Evolutionary conservation across 2,113 vertebrate species (phyloP).

Genomic region (Picathartes gymnocephalus): DNA sequence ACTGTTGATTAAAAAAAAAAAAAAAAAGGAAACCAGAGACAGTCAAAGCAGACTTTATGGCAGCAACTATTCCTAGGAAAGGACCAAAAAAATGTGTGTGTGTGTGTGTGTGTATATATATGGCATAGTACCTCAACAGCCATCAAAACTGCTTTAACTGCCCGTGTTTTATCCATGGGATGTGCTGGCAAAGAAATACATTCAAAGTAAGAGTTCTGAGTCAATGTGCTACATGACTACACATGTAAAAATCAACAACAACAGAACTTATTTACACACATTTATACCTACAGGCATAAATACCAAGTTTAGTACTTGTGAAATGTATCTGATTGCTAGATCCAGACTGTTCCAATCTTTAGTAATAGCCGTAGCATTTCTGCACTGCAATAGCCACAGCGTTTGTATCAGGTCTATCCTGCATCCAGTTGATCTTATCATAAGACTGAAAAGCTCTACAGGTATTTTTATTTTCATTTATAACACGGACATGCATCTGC

Average conservation of each 20-base stretch:
- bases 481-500: rapidly evolving
- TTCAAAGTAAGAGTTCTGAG: slow-evolving; percentile 11
- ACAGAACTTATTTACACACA: not conserved
- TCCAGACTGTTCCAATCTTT: not conserved
- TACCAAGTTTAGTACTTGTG: slow-evolving; percentile 16
- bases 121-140: not conserved
- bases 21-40: not conserved
- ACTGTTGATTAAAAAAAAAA: not conserved
- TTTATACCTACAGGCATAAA: not conserved
- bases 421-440: not conserved
- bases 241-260: not conserved
- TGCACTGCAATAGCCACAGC: not conserved
- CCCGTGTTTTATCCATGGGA: not conserved
- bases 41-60: not conserved
- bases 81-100: not conserved
- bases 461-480: not conserved
- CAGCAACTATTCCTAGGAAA: not conserved
- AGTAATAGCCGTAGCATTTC: not conserved
- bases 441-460: not conserved
- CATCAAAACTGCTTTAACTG: not conserved
- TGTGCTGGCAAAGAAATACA: slow-evolving; percentile 12
- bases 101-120: not conserved
- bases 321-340: slow-evolving; percentile 6
- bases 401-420: not conserved
- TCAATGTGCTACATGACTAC: not conserved